A percentile compares a stretch with the other conserved stretches of the same genome.
Conservation (phyloP, 37 sponge, comb jelly and placozoan genomes). For the Crambe crambe region DNA sequence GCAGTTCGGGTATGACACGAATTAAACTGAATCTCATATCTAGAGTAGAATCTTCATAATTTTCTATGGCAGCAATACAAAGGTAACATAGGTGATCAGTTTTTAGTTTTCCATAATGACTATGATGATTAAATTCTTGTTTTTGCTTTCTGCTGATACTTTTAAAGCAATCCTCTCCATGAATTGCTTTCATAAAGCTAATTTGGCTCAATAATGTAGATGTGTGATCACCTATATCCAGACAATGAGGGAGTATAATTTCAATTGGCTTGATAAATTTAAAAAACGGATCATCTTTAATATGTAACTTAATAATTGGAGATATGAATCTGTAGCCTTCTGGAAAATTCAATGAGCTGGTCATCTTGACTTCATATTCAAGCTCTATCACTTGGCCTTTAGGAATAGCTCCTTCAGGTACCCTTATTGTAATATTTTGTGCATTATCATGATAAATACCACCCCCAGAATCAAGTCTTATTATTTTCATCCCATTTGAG, state of each 20-base stretch:
- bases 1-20: not conserved
- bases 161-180: not conserved
- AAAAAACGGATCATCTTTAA: slow-evolving; percentile 6
- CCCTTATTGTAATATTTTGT: not conserved
- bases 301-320: slow-evolving; percentile 9
- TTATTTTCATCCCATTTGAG: too few relatives aligned
- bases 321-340: not conserved
- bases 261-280: slow-evolving; percentile 19
- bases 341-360: not conserved
- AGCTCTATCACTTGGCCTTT: not conserved
- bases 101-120: not conserved
- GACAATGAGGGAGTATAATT: slow-evolving; percentile 15
- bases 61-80: slow-evolving; percentile 5
- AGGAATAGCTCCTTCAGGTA: slow-evolving; percentile 19
- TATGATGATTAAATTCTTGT: not conserved
- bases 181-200: slow-evolving; percentile 5
- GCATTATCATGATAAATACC: not conserved
- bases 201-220: not conserved
- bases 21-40: not conserved
- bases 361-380: not conserved
- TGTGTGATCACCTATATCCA: not conserved
- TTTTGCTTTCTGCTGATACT: not conserved
- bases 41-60: not conserved
- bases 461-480: not conserved
- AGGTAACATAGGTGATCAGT: slow-evolving; percentile 17